Evolutionary conservation across 2,113 vertebrate species (phyloP).

Genomic region (Phrynosoma blainvillii): DNA sequence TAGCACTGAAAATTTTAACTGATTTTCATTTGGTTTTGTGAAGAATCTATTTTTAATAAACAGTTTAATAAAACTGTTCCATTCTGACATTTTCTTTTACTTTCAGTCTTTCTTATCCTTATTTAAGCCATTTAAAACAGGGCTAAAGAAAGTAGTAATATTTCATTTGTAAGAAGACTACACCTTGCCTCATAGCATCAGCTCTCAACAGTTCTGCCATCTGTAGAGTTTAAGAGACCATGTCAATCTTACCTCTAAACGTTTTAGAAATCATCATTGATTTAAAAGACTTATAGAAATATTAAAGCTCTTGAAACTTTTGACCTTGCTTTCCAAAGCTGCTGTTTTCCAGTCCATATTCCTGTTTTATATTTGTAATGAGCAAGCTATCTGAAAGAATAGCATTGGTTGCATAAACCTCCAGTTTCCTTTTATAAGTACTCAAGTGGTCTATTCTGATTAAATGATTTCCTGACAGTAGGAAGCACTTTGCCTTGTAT

Average conservation of each 20-base stretch:
- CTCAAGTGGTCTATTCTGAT: background rate
- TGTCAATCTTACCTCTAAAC: background rate
- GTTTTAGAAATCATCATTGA: background rate
- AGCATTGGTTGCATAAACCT: background rate
- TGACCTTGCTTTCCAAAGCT: background rate
- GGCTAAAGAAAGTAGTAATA: too few relatives aligned
- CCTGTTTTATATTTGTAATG: background rate
- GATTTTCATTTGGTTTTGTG: too few relatives aligned
- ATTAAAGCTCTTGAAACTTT: background rate
- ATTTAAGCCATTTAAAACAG: too few relatives aligned
- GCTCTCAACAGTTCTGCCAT: too few relatives aligned
- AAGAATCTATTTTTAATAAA: too few relatives aligned
- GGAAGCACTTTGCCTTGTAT: background rate
- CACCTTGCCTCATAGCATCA: too few relatives aligned
- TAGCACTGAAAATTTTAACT: too few relatives aligned
- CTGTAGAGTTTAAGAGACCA: background rate
- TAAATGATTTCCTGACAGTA: background rate
- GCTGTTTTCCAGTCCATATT: background rate
- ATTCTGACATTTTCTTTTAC: too few relatives aligned
- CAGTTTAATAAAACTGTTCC: too few relatives aligned
- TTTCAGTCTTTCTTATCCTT: too few relatives aligned
- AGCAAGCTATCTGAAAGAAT: background rate
- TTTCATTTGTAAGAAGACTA: too few relatives aligned
- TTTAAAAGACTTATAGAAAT: conserved; percentile 4
- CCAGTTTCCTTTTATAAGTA: background rate